phyloP scores from a whole-genome alignment of 2,888 invertebrate genomes.

The Eristalis arbustorum region DNA sequence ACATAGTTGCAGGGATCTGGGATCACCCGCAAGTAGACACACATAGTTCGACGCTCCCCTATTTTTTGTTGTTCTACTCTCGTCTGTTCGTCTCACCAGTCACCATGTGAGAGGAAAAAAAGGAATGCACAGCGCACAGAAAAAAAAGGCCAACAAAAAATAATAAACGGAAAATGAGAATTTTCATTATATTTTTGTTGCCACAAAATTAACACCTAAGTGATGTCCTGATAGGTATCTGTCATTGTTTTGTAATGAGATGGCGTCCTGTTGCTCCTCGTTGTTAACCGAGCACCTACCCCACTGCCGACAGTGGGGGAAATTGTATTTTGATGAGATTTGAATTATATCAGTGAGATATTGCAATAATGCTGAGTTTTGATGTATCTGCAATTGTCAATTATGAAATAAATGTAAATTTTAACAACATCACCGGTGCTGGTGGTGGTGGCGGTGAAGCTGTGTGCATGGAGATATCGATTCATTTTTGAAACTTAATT shows the following conservation, averaged over 20 bases:
- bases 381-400: not conserved
- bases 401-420: not conserved
- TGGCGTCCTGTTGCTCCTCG: constrained; percentile 49
- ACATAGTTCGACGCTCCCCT: not conserved
- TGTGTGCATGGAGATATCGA: not conserved
- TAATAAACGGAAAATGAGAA: constrained; percentile 30
- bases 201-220: constrained; percentile 64
- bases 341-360: not conserved
- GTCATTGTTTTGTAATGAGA: constrained; percentile 61
- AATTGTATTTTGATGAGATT: constrained; percentile 17
- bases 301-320: not conserved
- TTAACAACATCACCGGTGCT: not conserved
- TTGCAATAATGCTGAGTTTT: not conserved
- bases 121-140: not conserved
- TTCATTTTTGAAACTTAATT: not conserved
- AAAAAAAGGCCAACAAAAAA: not conserved
- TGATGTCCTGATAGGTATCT: constrained; percentile 61
- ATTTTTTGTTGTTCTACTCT: not conserved
- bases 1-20: constrained; percentile 24
- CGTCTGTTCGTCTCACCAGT: constrained; percentile 3
- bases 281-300: not conserved
- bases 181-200: constrained; percentile 52
- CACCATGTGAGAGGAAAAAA: constrained; percentile 12
- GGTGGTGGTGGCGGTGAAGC: not conserved
- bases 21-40: constrained; percentile 12